Evolutionary conservation across 2,888 invertebrate genomes (phyloP), one percentile per base, ranked within the genome.

Genomic region (Kuschelorhynchus macadamiae): DNA sequence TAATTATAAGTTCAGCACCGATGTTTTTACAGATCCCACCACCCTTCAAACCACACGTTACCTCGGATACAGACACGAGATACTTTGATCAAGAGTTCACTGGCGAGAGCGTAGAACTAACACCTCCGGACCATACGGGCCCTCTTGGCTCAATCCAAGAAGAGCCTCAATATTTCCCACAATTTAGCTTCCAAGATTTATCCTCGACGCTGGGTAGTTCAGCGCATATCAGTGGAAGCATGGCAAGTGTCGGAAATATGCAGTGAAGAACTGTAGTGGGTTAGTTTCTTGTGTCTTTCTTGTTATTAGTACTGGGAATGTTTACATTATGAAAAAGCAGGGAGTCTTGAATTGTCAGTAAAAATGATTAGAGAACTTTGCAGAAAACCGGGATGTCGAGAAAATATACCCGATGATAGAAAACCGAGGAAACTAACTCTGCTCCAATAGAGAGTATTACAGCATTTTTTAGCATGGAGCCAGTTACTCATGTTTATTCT

Each of bases 11-110:
- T n/a, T n/a, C n/a, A n/a, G n/a, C n/a, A n/a, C n/a, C n/a, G n/a
- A n/a, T n/a, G n/a, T 32, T 41, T 41, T 30, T 20, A 12, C 12
- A 95, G 92, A 92, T 98, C 78, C 89, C 93, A 77, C 98, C 98
- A 76, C 95, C 95, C 36, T 96, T 96, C 85, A 95, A 94, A 85
- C 96, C 95, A 67, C 92, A 92, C 85, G 97, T 99, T 74, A 92
- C 93, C 71, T 95, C 94, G 42, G 98, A 98, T 81, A 98, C 94
- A 50, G 98, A 99, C 86, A 98, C 98, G 72, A 88, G 94, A 72
- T 98, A 99, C 87, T 99, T 99, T 85, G 98, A 98, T 86, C 92
- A 95, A 70, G 97, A 97, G 87, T 99, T 99, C 87, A 99, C 98
- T 2, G 96, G 96, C 70, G 97, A 98, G 86, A 93, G 95, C 78